Evolutionary conservation across 2,797 vertebrate genomes (phyloP).

Genomic region (Chiroxiphia lanceolata): DNA sequence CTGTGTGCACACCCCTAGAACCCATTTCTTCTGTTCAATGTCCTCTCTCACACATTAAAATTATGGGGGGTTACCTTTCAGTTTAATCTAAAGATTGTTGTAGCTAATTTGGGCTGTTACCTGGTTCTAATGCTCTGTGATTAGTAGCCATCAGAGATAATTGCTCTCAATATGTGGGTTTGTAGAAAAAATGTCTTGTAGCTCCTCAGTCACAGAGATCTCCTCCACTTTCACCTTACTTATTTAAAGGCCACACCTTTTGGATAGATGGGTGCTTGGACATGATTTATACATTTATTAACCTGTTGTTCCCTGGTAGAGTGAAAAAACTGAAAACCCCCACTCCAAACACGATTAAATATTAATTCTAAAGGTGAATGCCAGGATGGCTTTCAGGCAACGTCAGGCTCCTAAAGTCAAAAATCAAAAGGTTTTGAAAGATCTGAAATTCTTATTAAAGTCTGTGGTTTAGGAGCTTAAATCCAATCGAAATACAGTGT

Average conservation of each 20-base stretch:
- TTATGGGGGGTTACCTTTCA: background rate
- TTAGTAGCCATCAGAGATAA: background rate
- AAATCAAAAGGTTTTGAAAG: background rate
- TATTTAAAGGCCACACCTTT: background rate
- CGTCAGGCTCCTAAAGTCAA: background rate
- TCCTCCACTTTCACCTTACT: background rate
- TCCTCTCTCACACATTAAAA: background rate
- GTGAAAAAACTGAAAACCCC: background rate
- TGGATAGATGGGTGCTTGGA: background rate
- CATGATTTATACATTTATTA: background rate
- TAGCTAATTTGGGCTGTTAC: background rate
- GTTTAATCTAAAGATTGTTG: background rate
- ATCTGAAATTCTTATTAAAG: background rate
- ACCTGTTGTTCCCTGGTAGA: background rate
- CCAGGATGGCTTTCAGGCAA: background rate
- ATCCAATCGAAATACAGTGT: background rate
- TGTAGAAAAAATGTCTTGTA: background rate
- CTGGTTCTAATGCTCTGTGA: background rate
- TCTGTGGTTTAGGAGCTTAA: background rate
- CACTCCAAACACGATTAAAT: background rate
- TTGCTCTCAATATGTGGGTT: background rate
- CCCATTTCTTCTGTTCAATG: background rate
- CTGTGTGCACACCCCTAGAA: fast-evolving
- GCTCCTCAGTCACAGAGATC: background rate
- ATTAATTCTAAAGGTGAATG: background rate